Evolutionary conservation across 2,888 invertebrate genomes (phyloP).

Genomic region (Seira musarum): DNA sequence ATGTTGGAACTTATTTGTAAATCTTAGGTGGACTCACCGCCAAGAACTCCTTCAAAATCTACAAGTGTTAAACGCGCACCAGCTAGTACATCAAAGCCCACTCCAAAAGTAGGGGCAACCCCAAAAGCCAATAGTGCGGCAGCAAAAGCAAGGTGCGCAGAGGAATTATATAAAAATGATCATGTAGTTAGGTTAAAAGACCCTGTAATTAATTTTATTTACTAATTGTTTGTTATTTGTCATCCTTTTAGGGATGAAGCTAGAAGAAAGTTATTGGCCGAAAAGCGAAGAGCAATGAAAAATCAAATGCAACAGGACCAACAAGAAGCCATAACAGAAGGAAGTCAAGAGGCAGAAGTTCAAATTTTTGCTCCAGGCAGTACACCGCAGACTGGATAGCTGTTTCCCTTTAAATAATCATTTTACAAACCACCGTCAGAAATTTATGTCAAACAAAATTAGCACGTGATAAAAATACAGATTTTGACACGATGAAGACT

Average conservation of each 20-base stretch:
- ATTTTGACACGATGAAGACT: too few relatives aligned
- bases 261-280: conserved; percentile 86
- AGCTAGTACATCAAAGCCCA: conserved; percentile 17
- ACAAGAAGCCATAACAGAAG: conserved; percentile 15
- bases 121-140: conserved; percentile 55
- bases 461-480: too few relatives aligned
- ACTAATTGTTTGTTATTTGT: too few relatives aligned
- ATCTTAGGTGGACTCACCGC: conserved; percentile 1
- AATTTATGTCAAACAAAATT: too few relatives aligned
- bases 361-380: conserved; percentile 66
- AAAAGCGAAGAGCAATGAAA: conserved; percentile 78
- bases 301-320: conserved; percentile 64
- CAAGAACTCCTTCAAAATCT: conserved; percentile 32
- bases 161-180: background rate
- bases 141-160: conserved; percentile 56
- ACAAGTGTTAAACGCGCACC: conserved; percentile 34
- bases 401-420: too few relatives aligned
- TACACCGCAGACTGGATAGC: conserved; percentile 47
- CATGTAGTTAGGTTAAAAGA: background rate
- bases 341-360: conserved; percentile 59
- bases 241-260: conserved; percentile 75
- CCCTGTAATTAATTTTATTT: too few relatives aligned
- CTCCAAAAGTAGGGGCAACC: conserved; percentile 34
- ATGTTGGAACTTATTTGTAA: background rate
- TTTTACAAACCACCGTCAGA: too few relatives aligned